phyloP scores from a whole-genome alignment of 2,113 vertebrate genomes.

The Urocitellus parryii region DNA sequence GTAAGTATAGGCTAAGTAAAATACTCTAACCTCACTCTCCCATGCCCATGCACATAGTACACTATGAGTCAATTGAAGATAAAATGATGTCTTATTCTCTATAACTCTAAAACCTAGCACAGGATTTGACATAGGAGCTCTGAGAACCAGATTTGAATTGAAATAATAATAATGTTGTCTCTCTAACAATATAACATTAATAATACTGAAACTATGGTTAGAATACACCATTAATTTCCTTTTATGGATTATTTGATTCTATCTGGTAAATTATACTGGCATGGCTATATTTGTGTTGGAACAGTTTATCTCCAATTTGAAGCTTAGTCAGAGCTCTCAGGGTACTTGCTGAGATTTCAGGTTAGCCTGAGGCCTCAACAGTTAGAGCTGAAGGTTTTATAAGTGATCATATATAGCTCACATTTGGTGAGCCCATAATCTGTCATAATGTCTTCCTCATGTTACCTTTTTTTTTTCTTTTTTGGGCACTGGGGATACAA shows the following conservation, averaged over 20 bases:
- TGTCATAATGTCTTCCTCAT: slow-evolving; percentile 23
- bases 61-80: background rate
- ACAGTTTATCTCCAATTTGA: background rate
- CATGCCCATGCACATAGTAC: background rate
- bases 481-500: too few relatives aligned
- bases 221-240: background rate
- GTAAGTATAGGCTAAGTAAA: background rate
- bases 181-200: background rate
- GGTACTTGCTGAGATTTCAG: background rate
- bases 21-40: background rate
- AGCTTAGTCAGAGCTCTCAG: background rate
- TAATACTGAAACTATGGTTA: background rate
- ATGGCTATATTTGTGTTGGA: background rate
- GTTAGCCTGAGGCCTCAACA: background rate
- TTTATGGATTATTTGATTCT: background rate
- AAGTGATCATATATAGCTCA: background rate
- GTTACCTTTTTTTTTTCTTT: background rate
- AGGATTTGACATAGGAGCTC: background rate
- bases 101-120: background rate
- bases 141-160: background rate
- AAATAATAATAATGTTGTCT: background rate
- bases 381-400: background rate
- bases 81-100: background rate
- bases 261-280: background rate
- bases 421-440: background rate